Evolutionary conservation across 2,888 invertebrate species (phyloP).

Genomic region (Margaritifera margaritifera): DNA sequence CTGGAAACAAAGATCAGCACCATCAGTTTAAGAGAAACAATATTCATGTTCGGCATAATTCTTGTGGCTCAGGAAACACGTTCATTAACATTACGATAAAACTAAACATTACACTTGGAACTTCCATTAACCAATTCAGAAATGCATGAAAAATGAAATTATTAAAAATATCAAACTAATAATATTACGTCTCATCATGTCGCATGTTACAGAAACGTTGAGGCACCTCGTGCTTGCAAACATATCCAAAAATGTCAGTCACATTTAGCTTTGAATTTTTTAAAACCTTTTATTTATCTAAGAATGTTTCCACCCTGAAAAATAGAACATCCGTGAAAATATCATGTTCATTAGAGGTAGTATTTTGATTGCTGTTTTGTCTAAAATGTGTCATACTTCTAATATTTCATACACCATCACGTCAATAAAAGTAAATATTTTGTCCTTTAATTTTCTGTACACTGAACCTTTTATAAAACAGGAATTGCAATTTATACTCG

Average conservation of each 20-base stretch:
- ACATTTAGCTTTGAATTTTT: constrained; percentile 8
- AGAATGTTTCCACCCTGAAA: constrained; percentile 7
- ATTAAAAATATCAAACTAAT: neutral
- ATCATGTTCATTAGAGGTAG: too few species aligned
- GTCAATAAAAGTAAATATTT: too few species aligned
- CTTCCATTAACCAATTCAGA: neutral
- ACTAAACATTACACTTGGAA: neutral
- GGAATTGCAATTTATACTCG: too few species aligned
- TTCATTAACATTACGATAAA: too few species aligned
- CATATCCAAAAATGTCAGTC: constrained; percentile 9
- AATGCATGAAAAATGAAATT: neutral
- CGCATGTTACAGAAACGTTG: neutral
- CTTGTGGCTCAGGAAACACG: neutral
- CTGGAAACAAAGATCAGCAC: too few species aligned
- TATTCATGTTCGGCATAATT: too few species aligned
- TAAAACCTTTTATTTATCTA: constrained; percentile 5
- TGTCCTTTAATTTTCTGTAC: too few species aligned
- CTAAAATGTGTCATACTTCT: too few species aligned
- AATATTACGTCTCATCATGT: constrained; percentile 8
- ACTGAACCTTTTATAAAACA: too few species aligned
- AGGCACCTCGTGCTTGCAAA: constrained; percentile 10
- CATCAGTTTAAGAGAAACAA: too few species aligned
- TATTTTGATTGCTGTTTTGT: too few species aligned
- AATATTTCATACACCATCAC: too few species aligned
- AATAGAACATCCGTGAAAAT: constrained; percentile 9